Percentiles rank a stretch among this genome's conserved stretches.
phyloP scores from a whole-genome alignment of 2,888 invertebrate genomes.

The Crocallis elinguaria region DNA sequence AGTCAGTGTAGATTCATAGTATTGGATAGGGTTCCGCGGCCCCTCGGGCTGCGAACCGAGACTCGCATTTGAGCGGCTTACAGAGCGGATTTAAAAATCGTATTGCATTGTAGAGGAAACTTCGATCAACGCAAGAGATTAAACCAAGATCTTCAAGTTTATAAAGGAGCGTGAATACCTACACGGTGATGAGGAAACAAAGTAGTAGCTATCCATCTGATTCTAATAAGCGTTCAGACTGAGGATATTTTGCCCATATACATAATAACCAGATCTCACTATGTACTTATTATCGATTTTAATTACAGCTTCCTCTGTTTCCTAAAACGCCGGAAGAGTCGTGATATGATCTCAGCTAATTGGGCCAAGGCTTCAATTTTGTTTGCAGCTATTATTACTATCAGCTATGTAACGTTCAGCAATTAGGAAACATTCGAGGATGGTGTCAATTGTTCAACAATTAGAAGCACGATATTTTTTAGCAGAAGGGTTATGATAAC shows the following conservation, averaged over 20 bases:
- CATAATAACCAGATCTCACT: not conserved
- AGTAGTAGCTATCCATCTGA: too few species aligned
- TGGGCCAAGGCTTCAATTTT: slow-evolving; percentile 48
- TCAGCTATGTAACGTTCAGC: slow-evolving; percentile 1
- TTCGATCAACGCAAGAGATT: too few species aligned
- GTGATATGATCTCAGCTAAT: slow-evolving; percentile 45
- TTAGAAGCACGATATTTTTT: not conserved
- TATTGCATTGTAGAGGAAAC: too few species aligned
- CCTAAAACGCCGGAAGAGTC: slow-evolving; percentile 44
- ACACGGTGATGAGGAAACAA: too few species aligned
- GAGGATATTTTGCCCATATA: not conserved
- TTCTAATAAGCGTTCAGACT: too few species aligned
- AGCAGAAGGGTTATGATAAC: not conserved
- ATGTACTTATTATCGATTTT: slow-evolving; percentile 7
- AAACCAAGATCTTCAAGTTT: too few species aligned
- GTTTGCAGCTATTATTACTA: slow-evolving; percentile 26
- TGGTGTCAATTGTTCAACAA: slow-evolving; percentile 6
- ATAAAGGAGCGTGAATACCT: too few species aligned
- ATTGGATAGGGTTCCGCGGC: too few species aligned
- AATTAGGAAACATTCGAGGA: slow-evolving; percentile 16
- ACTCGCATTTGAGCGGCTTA: too few species aligned
- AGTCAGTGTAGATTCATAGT: too few species aligned
- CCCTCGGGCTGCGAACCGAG: too few species aligned
- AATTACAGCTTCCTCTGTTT: slow-evolving; percentile 22
- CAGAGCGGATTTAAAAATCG: too few species aligned